Base-by-base conservation (phyloP, 2,113 vertebrate genomes). In the Miniopterus natalensis region DNA sequence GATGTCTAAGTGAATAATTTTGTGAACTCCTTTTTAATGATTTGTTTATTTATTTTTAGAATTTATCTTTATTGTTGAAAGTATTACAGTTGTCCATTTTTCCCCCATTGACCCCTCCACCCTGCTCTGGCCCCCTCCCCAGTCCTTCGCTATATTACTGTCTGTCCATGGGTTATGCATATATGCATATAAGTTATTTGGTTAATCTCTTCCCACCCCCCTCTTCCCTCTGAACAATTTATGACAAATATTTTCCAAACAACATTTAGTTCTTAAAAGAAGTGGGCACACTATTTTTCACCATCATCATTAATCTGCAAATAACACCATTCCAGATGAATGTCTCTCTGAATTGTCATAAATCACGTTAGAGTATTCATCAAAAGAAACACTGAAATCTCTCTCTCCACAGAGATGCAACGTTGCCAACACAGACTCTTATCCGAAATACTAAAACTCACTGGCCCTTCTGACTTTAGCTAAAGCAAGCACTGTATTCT, bases 181-280 rank as follows among this genome's bases (percentile, higher is more conserved):
- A 36, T 36, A 36, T 36, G 36, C 36, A 36, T 36, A 36, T 36
- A 36, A 36, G 36, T 36, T 36, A 36, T 36, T 36, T 36, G 36
- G 36, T 36, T 36, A 36, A 36, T 36, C 36, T 36, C 36, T 36
- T 36, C 2, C 36, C 36, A 36, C 36, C 36, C 36, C 36, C 36
- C 36, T 36, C 36, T 36, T 36, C 36, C 36, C 36, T 36, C 36
- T 36, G 36, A 36, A 36, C 36, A 36, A 36, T 36, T 84, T 84
- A 94, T 66, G 75, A 95, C 79, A 92, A 84, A 66, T 79, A 74
- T 95, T 83, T 66, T 96, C 73, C 86, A 93, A 83, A 40, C 66
- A 95, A 88, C 23, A 45, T 96, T 89, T 95, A 88, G 94, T 95
- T 95, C 75, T 95, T 81, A 84, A 27, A 94, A 95, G 87, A 95